Conservation (phyloP, 2,888 invertebrate species). For the Hyposoter didymator region DNA sequence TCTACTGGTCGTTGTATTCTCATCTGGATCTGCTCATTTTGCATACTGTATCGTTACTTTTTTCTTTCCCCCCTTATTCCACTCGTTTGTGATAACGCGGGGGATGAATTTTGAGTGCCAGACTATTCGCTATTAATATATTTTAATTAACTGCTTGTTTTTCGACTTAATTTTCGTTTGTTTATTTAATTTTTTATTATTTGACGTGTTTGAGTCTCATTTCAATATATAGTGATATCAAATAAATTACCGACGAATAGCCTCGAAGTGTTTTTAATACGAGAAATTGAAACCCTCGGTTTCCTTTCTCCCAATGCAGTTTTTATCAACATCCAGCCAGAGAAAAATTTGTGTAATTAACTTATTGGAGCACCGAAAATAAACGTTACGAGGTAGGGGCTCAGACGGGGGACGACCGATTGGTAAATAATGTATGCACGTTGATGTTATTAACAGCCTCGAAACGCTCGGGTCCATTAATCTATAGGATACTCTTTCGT, state of each 20-base stretch:
- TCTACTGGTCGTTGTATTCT: constrained; percentile 72
- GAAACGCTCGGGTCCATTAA: constrained; percentile 65
- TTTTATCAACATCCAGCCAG: constrained; percentile 9
- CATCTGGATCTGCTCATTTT: constrained; percentile 61
- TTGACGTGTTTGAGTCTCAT: constrained; percentile 57
- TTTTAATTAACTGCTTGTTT: constrained; percentile 44
- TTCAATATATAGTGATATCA: constrained; percentile 53
- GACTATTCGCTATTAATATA: constrained; percentile 60
- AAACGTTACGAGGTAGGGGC: constrained; percentile 33
- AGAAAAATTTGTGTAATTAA: constrained; percentile 20
- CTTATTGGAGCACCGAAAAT: constrained; percentile 22
- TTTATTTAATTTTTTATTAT: background rate
- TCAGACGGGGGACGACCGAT: constrained; percentile 43
- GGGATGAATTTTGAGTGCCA: constrained; percentile 60
- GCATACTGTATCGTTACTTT: constrained; percentile 6
- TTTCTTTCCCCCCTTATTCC: constrained; percentile 36
- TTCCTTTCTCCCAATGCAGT: constrained; percentile 3
- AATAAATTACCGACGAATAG: constrained; percentile 45
- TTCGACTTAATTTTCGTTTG: background rate
- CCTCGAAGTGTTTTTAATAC: constrained; percentile 1
- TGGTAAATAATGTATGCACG: constrained; percentile 57
- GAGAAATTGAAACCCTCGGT: background rate
- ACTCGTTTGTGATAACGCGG: constrained; percentile 41
- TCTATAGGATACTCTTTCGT: constrained; percentile 64
- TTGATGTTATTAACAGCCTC: constrained; percentile 67